A percentile compares a stretch with the other conserved stretches of the same genome.
Conservation (phyloP, 2,797 vertebrate species). For the Cirrhinus mrigala region DNA sequence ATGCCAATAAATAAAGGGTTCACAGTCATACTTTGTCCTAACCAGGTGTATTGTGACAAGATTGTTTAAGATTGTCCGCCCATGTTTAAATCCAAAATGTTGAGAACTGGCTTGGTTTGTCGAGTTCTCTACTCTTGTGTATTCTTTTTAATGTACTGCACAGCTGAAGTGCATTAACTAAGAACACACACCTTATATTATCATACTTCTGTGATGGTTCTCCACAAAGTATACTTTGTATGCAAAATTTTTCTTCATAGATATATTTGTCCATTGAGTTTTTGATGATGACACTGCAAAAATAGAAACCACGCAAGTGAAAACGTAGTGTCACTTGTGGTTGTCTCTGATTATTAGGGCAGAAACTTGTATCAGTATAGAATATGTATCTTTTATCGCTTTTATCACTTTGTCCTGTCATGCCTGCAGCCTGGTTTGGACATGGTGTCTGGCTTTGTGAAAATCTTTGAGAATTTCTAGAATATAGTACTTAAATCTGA, state of each 20-base stretch:
- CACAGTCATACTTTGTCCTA: not conserved
- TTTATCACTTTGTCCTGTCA: too few species aligned
- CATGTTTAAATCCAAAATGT: not conserved
- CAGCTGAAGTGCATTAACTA: not conserved
- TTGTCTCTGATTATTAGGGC: too few species aligned
- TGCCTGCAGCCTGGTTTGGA: not conserved
- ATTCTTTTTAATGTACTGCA: not conserved
- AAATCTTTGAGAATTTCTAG: not conserved
- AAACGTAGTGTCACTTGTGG: too few species aligned
- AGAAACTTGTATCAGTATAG: not conserved
- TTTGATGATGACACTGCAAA: not conserved
- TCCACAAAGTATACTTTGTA: not conserved
- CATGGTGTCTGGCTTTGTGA: not conserved
- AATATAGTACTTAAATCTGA: not conserved
- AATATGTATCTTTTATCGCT: too few species aligned
- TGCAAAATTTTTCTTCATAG: not conserved
- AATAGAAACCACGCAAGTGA: not conserved
- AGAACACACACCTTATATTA: not conserved
- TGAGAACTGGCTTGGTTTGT: not conserved
- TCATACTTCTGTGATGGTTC: not conserved
- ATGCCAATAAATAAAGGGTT: not conserved
- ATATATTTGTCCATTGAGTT: not conserved
- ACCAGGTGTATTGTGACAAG: not conserved
- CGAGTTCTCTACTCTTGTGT: not conserved
- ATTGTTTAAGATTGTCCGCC: too few species aligned